Evolutionary conservation across 1,140 invertebrate species (phyloP), one percentile per base, ranked within the genome.

Genomic region (Drosophila santomea): DNA sequence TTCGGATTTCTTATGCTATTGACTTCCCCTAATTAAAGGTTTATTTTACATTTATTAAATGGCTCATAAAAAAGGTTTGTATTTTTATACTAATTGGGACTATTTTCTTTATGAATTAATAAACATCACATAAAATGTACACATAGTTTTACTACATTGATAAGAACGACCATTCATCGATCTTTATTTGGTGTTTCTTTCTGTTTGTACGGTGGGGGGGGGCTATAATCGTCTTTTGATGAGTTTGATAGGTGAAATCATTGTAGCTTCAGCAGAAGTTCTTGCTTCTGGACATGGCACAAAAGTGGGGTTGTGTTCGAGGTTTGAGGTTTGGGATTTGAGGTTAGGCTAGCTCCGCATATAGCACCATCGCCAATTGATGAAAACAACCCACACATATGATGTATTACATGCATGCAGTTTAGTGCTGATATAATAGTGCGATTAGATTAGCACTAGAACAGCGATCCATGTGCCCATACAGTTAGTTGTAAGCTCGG

Each of bases 401-500:
- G 64, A 68, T 44, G 64, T 66, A 66, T 68, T 68, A 68, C 64
- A 68, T 52, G 57, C 57, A 59, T 59, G 64, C 64, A 54, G 64
- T 68, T 68, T 66, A 66, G 64, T 66, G 64, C 64, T 68, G 64
- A 68, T 68, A 68, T 68, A 68, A 68, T 68, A 68, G 64, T 10
- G 38, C 64, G 64, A 68, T 68, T 68, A 68, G 64, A 68, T 68
- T 68, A 68, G 44, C 15, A 66, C 47, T 39, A 44, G 61, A 43
- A 43, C 64, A 12, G 32, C 57, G 43, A 45, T 58, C 41, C 43
- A 51, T 51, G 25, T 38, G 23, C 15, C 25, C 45, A 41, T 23
- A 50, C 28, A 17, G 59, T 39, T 60, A 17, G 59, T 39, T 60
- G 64, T 68, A 68, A 68, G 64, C 64, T 68, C 64, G 38, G 59